Percentiles rank a stretch among this genome's conserved stretches.
Conservation (phyloP, 1,140 invertebrate species). For the Hycleus cichorii region DNA sequence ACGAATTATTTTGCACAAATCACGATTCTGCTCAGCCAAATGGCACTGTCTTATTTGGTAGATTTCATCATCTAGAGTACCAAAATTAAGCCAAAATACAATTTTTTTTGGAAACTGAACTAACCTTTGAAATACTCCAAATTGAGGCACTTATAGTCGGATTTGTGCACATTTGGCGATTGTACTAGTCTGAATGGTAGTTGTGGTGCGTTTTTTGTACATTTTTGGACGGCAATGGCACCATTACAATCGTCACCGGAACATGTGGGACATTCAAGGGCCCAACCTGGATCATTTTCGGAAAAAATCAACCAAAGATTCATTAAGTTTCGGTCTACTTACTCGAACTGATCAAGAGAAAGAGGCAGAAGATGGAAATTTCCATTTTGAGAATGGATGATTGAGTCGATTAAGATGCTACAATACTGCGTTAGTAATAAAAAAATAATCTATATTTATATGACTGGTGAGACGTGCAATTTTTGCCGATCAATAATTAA, state of each 20-base stretch:
- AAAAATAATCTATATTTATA: too few species aligned
- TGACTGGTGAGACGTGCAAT: too few species aligned
- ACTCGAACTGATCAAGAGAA: background rate
- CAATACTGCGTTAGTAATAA: too few species aligned
- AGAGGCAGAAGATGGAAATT: background rate
- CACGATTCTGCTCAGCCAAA: too few species aligned
- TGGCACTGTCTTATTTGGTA: conserved; percentile 1
- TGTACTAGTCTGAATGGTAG: too few species aligned
- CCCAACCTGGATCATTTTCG: background rate
- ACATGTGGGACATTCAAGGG: conserved; percentile 2
- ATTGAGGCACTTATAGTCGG: background rate
- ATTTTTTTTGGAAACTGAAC: background rate
- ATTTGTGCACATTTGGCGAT: too few species aligned
- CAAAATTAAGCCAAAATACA: background rate
- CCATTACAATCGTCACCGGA: background rate
- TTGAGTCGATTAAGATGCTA: too few species aligned
- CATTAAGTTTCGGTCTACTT: too few species aligned
- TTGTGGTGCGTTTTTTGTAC: background rate
- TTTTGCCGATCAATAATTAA: too few species aligned
- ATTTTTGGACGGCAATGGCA: background rate
- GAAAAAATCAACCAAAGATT: too few species aligned
- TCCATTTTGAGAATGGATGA: too few species aligned
- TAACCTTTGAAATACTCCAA: background rate
- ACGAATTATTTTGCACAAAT: too few species aligned
- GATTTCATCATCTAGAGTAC: background rate